Evolutionary conservation across 2,888 invertebrate genomes (phyloP).

Genomic region (Lepidochrysops patricia): DNA sequence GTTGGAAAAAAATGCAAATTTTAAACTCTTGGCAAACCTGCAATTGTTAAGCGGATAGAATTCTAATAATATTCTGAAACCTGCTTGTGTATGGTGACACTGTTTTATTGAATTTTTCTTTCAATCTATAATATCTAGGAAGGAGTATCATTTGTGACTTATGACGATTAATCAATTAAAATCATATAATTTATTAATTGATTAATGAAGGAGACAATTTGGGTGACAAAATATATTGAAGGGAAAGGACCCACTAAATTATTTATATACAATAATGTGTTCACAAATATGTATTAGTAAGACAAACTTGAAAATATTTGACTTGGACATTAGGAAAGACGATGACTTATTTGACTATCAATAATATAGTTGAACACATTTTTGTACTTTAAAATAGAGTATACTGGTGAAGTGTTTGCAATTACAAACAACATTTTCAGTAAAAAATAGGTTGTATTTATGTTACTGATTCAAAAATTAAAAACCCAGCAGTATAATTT

Average conservation of each 20-base stretch:
- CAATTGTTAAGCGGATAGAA: constrained; percentile 64
- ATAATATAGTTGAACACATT: neutral
- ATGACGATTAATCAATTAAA: neutral
- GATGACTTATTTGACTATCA: neutral
- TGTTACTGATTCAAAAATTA: no score
- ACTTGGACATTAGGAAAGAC: neutral
- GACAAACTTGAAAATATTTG: neutral
- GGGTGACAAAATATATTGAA: neutral
- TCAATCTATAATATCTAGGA: constrained; percentile 3
- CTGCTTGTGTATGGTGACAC: constrained; percentile 13
- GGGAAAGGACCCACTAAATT: neutral
- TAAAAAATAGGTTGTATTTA: no score
- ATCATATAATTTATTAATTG: neutral
- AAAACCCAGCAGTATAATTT: no score
- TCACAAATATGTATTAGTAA: neutral
- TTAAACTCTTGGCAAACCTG: constrained; percentile 73
- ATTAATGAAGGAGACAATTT: neutral
- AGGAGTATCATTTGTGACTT: neutral
- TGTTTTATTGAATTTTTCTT: neutral
- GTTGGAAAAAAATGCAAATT: constrained; percentile 72
- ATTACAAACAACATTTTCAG: no score
- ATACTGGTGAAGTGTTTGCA: neutral
- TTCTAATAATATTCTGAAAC: constrained; percentile 2
- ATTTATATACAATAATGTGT: neutral
- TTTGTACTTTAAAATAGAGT: neutral